These are phyloP conservation scores for Choreutis nemorana DNA, from an alignment of 2,888 invertebrate species.

Conservation along the genomic window DNA sequence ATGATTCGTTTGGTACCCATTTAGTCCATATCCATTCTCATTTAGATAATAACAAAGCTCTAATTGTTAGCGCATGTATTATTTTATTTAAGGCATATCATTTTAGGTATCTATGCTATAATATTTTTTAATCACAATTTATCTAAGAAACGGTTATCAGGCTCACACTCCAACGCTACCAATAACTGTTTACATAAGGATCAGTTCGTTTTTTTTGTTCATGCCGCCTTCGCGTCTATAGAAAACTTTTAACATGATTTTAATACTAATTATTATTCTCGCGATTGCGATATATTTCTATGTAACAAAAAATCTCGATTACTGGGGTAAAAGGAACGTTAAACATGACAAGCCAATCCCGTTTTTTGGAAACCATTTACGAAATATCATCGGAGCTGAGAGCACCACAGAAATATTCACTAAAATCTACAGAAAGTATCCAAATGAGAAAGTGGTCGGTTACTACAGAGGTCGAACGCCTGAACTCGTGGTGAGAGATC, in stretches of 20 bases:
- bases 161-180: no score
- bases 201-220: no score
- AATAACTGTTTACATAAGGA: no score
- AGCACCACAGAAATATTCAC: not conserved
- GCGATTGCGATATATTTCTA: not conserved
- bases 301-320: conserved; percentile 1
- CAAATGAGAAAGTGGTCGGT: conserved; percentile 1
- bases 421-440: not conserved
- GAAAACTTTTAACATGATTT: not conserved
- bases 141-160: no score
- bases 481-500: conserved; percentile 2
- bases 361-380: conserved; percentile 3
- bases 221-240: no score
- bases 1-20: no score
- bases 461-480: conserved; percentile 1
- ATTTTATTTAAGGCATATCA: no score
- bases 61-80: no score
- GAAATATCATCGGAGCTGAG: not conserved
- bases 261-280: not conserved
- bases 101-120: no score
- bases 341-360: conserved; percentile 2
- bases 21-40: no score
- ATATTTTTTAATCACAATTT: no score
- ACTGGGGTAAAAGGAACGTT: conserved; percentile 1
- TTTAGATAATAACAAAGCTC: no score